phyloP scores from a whole-genome alignment of 2,797 vertebrate species.

The Pseudomugil gertrudae region DNA sequence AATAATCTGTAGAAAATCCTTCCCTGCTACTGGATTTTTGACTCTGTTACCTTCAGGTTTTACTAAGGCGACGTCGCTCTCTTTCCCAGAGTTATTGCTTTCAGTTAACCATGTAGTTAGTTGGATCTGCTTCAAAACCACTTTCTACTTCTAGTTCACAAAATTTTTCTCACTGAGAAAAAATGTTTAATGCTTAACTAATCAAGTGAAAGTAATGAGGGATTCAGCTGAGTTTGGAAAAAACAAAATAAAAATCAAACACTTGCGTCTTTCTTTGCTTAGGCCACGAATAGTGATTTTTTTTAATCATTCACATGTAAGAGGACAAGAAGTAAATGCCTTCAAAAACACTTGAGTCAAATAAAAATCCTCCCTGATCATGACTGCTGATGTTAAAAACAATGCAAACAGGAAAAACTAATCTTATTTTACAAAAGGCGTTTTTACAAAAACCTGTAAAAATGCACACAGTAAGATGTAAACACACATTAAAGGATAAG shows the following conservation, averaged over 20 bases:
- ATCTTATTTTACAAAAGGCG: conserved; percentile 41
- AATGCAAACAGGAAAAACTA: conserved; percentile 42
- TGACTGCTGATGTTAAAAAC: conserved; percentile 49
- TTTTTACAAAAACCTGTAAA: conserved; percentile 48
- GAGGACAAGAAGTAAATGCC: conserved; percentile 66
- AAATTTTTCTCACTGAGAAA: conserved; percentile 20
- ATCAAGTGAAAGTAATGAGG: conserved; percentile 27
- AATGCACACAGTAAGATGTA: conserved; percentile 57
- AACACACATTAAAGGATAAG: conserved; percentile 51
- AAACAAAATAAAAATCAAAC: not conserved
- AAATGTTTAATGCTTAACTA: conserved; percentile 7
- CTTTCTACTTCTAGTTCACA: conserved; percentile 14
- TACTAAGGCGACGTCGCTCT: conserved; percentile 21
- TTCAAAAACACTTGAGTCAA: conserved; percentile 49
- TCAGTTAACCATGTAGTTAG: conserved; percentile 46
- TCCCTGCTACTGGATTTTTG: conserved; percentile 52
- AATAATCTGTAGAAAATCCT: conserved; percentile 21
- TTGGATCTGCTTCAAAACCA: not conserved
- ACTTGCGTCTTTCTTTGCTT: conserved; percentile 26
- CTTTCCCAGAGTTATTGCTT: conserved; percentile 60
- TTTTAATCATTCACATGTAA: conserved; percentile 76
- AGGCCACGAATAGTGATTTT: conserved; percentile 40
- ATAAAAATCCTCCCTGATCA: conserved; percentile 65
- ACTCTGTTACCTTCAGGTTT: conserved; percentile 34
- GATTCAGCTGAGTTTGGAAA: conserved; percentile 12